These are phyloP conservation scores for Microtus pennsylvanicus DNA, from an alignment of 2,113 vertebrate genomes.

Conservation along the genomic window DNA sequence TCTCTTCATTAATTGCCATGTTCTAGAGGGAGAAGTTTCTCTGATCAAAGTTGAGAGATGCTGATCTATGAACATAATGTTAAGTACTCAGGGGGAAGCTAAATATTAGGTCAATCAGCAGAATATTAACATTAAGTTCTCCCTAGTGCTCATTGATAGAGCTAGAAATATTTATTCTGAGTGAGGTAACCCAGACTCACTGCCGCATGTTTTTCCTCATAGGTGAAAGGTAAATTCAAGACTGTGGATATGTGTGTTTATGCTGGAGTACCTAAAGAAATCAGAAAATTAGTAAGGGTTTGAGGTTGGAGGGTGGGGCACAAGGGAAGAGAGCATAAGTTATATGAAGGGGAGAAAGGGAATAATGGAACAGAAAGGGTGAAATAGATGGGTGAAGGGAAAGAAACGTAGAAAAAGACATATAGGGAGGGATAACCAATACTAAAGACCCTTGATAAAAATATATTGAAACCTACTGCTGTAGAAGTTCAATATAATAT, in stretches of 20 bases:
- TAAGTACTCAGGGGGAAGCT: no score
- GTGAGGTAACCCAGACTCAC: not conserved
- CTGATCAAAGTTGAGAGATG: not conserved
- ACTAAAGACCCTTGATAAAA: not conserved
- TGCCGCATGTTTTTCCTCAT: no score
- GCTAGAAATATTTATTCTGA: no score
- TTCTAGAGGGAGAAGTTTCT: no score
- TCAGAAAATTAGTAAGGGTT: not conserved
- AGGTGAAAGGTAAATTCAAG: not conserved
- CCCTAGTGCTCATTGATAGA: not conserved
- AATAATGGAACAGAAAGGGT: not conserved
- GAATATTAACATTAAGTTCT: not conserved
- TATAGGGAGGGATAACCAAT: not conserved
- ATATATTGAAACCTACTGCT: not conserved
- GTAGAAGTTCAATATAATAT: not conserved
- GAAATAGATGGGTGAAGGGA: not conserved
- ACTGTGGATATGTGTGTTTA: not conserved
- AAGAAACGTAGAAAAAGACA: not conserved
- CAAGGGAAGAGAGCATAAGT: not conserved
- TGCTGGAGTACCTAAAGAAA: not conserved
- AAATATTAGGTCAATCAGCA: not conserved
- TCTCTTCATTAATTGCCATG: not conserved
- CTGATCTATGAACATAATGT: no score
- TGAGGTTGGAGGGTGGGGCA: not conserved
- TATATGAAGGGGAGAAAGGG: not conserved